Evolutionary conservation across 2,797 vertebrate genomes (phyloP), one percentile per base, ranked within the genome.

Genomic region (Hypotaenidia philippensis): DNA sequence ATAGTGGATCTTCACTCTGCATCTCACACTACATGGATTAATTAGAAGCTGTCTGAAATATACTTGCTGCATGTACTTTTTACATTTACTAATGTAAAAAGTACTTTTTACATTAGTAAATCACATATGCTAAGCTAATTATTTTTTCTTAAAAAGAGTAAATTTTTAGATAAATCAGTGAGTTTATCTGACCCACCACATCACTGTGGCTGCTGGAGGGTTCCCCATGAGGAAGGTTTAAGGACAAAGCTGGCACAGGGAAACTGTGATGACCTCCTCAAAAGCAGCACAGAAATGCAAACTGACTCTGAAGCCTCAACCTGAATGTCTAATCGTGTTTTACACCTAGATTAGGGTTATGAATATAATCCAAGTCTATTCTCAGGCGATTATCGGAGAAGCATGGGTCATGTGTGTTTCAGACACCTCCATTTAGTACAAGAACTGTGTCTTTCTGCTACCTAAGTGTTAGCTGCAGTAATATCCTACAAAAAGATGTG

Each of bases 271-370:
- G 61, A 19, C 50, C 47, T 57, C 45, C 59, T 57, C 77, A 52
- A 1, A 40, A 75, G 25, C n/a, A 55, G 29, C 34, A 40, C 4
- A 0, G 29, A 79, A 81, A 55, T 21, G 3, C 72, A 75, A 68
- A 77, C 18, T n/a, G 40, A 29, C 63, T 47, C 63, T 47, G 20
- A 86, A 81, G 31, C n/a, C 63, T 90, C 55, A 45, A 2, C 41
- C 47, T 72, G 80, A 82, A 72, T 41, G 31, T 64, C 52, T 94
- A 31, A 87, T 71, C 31, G 38, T 38, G 57, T 49, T 27, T 68
- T 86, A 66, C 40, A 82, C 38, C 59, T 55, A 65, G 77, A 65
- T 89, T 92, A 86, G 44, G n/a, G 29, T 88, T 81, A 71, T 92
- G 76, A 47, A 53, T 72, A 1, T 29, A 49, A 41, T 49, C 55